A percentile compares a stretch with the other conserved stretches of the same genome.
Evolutionary conservation across 1,140 invertebrate species (phyloP).

Genomic region (Hylyphantes graminicola): DNA sequence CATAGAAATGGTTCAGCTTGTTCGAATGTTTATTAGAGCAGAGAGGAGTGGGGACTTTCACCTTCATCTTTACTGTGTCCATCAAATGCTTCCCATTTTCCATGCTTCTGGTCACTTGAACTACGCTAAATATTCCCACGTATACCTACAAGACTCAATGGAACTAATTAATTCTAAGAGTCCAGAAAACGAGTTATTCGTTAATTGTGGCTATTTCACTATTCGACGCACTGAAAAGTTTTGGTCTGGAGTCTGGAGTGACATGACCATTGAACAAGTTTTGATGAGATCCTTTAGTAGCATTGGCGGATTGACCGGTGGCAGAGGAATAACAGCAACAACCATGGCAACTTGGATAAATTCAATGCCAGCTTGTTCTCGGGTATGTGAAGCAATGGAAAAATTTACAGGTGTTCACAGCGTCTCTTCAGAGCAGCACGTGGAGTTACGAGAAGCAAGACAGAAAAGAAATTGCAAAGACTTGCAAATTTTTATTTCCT

Average conservation of each 20-base stretch:
- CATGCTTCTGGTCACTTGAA: conserved; percentile 68
- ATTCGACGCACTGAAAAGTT: too few species aligned
- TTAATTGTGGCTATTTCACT: too few species aligned
- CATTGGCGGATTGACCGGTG: conserved; percentile 64
- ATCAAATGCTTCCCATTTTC: conserved; percentile 68
- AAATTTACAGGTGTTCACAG: conserved; percentile 23
- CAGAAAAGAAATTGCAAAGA: conserved; percentile 1
- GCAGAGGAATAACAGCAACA: conserved; percentile 54
- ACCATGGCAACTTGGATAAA: conserved; percentile 13
- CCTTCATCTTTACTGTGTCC: conserved; percentile 51
- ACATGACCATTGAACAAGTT: conserved; percentile 68
- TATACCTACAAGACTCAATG: conserved; percentile 69
- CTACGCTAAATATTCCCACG: conserved; percentile 69
- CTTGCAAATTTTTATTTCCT: background rate
- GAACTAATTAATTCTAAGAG: conserved; percentile 58
- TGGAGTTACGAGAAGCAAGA: conserved; percentile 42
- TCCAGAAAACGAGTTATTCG: conserved; percentile 3
- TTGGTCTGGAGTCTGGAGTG: conserved; percentile 17
- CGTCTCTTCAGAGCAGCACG: conserved; percentile 43
- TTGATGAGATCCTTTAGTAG: conserved; percentile 65
- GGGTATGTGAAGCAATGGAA: conserved; percentile 29
- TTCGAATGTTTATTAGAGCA: conserved; percentile 9
- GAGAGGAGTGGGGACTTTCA: conserved; percentile 11
- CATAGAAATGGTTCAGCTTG: background rate
- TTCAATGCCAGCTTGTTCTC: background rate